Evolutionary conservation across 2,888 invertebrate genomes (phyloP), one percentile per base, ranked within the genome.

Genomic region (Lepidocyrtinus sp.): DNA sequence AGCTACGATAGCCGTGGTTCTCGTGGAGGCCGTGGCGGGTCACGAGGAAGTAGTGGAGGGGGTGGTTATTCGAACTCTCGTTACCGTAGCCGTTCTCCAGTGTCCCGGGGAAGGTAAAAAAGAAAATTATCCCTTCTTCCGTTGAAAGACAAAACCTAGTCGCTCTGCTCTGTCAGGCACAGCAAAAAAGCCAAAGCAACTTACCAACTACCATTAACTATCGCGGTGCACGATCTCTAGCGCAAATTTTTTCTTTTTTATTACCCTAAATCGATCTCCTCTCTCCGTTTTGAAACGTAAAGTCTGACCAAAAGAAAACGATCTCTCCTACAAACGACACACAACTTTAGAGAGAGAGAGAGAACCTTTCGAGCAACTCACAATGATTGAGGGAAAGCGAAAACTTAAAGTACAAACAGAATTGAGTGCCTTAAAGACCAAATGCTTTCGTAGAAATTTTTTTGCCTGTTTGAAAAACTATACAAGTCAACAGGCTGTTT

Each of bases 31-130:
- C 82, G 86, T n/a, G 81, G 84, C 19, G 82, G 84, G 59, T 76
- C 75, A 25, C 81, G 85, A 21, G 84, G 84, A 65, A 89, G 89
- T 82, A 85, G 87, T 80, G 88, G 89, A 77, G 88, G 90, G 73
- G 89, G 90, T 67, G 89, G 90, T 79, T 88, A 89, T 85, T 89
- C 90, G 83, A 90, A 89, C 86, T 88, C 85, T 70, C 75, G 90
- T 87, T 90, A 90, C 88, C 88, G 90, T 85, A 90, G 90, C 88
- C 90, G 90, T 83, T 90, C 90, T 80, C 90, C 90, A 83, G 89
- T 90, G 86, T 89, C 76, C 46, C 65, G 90, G 88, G 90, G 89
- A 89, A 90, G 90, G 90, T 90, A 90, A 84, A 82, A 65, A 69
- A 65, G 21, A 15, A 19, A 59, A 75, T 75, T 73, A 72, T 81